These are phyloP conservation scores for Pelecanus crispus DNA, from an alignment of 2,113 vertebrate genomes.

Conservation along the genomic window DNA sequence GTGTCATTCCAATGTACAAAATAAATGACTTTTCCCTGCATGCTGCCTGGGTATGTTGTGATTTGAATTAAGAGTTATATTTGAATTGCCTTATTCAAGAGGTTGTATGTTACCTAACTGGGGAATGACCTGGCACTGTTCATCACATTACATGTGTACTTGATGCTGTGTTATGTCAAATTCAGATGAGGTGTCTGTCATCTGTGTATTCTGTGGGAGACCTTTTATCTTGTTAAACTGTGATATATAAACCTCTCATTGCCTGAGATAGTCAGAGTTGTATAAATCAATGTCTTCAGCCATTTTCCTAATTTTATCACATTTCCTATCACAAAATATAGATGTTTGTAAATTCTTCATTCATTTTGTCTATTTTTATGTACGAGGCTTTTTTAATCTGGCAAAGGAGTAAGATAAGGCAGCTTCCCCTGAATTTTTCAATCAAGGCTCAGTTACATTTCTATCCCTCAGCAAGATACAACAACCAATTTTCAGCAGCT, in stretches of 20 bases:
- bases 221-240: conserved; percentile 71
- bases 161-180: conserved; percentile 68
- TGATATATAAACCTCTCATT: conserved; percentile 70
- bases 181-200: conserved; percentile 70
- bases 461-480: background rate
- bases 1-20: conserved; percentile 70
- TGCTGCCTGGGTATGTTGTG: conserved; percentile 80
- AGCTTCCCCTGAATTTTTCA: background rate
- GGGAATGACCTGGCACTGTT: conserved; percentile 66
- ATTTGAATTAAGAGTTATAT: conserved; percentile 70
- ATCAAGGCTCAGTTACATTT: background rate
- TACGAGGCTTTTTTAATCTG: conserved; percentile 21
- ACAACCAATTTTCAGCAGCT: background rate
- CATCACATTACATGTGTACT: conserved; percentile 68
- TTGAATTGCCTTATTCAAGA: conserved; percentile 66
- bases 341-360: conserved; percentile 80
- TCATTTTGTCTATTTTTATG: conserved; percentile 68
- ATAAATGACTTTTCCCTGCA: conserved; percentile 80
- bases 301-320: conserved; percentile 75
- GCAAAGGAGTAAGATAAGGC: conserved; percentile 4
- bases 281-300: conserved; percentile 74
- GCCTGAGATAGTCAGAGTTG: conserved; percentile 72
- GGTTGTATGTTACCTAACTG: conserved; percentile 68
- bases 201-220: conserved; percentile 68
- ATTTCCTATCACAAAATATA: conserved; percentile 82